Conservation (phyloP, 1,140 invertebrate genomes). For the Eriosoma lanigerum region DNA sequence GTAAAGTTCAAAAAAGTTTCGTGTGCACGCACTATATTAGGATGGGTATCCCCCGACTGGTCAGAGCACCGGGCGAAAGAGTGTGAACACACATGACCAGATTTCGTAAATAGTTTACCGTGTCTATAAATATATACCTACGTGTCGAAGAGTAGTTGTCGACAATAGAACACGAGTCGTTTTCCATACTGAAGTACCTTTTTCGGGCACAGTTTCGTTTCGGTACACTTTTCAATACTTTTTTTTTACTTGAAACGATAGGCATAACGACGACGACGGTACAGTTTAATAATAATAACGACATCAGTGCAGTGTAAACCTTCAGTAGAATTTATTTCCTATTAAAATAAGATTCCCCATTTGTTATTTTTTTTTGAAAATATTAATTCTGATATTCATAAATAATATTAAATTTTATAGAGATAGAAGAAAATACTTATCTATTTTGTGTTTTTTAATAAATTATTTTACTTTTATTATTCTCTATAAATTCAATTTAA, state of each 20-base stretch:
- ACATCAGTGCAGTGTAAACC: background rate
- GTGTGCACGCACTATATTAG: background rate
- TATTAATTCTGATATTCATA: no score
- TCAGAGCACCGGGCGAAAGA: background rate
- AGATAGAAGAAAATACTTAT: no score
- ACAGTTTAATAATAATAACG: background rate
- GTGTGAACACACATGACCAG: constrained; percentile 27
- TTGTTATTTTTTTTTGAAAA: no score
- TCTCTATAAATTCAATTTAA: no score
- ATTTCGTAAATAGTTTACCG: constrained; percentile 32
- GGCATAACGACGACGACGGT: background rate
- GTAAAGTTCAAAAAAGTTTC: background rate
- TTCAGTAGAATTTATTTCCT: background rate
- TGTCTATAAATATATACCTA: constrained; percentile 22
- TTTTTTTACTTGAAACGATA: background rate
- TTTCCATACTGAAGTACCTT: background rate
- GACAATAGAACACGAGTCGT: constrained; percentile 21
- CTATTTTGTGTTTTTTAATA: no score
- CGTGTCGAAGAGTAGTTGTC: background rate
- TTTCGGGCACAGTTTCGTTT: background rate
- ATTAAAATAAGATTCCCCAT: no score
- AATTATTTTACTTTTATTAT: no score
- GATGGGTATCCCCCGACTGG: background rate
- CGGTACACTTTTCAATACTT: background rate
- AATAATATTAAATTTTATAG: no score